Evolutionary conservation across 1,140 invertebrate genomes (phyloP), one percentile per base, ranked within the genome.

Genomic region (Diachasmimorpha longicaudata): DNA sequence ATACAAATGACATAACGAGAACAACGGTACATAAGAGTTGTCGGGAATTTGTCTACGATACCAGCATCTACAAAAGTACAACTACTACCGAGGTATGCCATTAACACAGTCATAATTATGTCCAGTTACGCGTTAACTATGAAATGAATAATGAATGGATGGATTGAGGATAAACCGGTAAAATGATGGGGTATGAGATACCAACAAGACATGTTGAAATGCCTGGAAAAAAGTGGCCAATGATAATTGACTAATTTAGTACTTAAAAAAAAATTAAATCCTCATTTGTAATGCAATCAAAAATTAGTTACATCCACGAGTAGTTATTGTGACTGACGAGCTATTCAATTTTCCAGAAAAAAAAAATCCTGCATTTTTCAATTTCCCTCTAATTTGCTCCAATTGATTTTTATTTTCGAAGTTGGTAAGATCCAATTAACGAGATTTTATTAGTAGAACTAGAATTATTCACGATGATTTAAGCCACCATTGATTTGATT

Each of bases 21-120:
- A 46, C 16, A 72, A 75, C 55, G 70, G 66, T n/a, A 1, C 5
- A 72, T 52, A 78, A 82, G 11, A 42, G 70, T 5, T 94, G 93
- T 81, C 80, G 90, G 13, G 70, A 84, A 25, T 94, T 90, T 82
- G 87, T 94, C 19, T 94, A 92, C 81, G 91, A 94, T 80, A 87
- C 81, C 36, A 88, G 87, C 36, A 89, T 87, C 69, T 93, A 92
- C 79, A 81, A 89, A 74, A 92, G 90, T 77, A 93, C 92, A 76
- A 91, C 92, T 16, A 90, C 92, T n/a, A 93, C 91, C 21, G 92
- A 94, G 84, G 92, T 93, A 88, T 46, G 76, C 69, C 16, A 67
- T 70, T 69, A 68, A n/a, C 23, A 55, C 21, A 72, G 31, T 48
- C 31, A 71, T 68, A 71, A 63, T 67, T 44, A 37, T 19, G n/a